phyloP scores from a whole-genome alignment of 2,888 invertebrate genomes.

The Tenthredo mesomela region DNA sequence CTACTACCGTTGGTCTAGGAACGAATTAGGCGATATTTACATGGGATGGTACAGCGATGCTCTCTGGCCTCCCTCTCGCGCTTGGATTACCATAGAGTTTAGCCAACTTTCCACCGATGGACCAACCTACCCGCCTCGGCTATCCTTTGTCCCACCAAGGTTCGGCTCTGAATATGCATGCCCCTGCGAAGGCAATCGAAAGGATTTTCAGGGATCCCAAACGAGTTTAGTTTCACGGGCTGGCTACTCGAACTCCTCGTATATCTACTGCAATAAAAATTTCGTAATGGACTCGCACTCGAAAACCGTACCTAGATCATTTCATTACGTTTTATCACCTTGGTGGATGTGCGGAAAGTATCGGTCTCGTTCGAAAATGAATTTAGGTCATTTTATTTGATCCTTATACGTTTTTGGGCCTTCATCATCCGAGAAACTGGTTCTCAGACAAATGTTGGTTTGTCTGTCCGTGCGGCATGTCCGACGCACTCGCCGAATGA shows the following conservation, averaged over 20 bases:
- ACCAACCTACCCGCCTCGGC: not conserved
- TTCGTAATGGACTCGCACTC: conserved; percentile 14
- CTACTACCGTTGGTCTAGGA: conserved; percentile 38
- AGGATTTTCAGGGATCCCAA: conserved; percentile 45
- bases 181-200: conserved; percentile 46
- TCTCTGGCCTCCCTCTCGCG: conserved; percentile 22
- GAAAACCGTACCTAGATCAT: not conserved
- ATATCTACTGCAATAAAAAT: conserved; percentile 29
- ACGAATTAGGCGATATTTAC: conserved; percentile 49
- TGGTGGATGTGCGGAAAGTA: no score
- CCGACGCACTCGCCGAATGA: no score
- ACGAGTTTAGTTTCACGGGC: conserved; percentile 46
- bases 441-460: no score
- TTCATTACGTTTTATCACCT: not conserved
- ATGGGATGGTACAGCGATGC: conserved; percentile 43
- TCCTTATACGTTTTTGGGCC: not conserved
- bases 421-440: no score
- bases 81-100: conserved; percentile 51
- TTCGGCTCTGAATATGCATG: conserved; percentile 48
- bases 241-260: conserved; percentile 1
- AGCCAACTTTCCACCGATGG: conserved; percentile 47
- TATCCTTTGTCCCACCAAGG: conserved; percentile 47
- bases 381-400: not conserved
- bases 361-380: not conserved
- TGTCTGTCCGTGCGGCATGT: no score